A percentile compares a stretch with the other conserved stretches of the same genome.
phyloP scores from a whole-genome alignment of 2,797 vertebrate genomes.

The Hydrocynus forskahlii region DNA sequence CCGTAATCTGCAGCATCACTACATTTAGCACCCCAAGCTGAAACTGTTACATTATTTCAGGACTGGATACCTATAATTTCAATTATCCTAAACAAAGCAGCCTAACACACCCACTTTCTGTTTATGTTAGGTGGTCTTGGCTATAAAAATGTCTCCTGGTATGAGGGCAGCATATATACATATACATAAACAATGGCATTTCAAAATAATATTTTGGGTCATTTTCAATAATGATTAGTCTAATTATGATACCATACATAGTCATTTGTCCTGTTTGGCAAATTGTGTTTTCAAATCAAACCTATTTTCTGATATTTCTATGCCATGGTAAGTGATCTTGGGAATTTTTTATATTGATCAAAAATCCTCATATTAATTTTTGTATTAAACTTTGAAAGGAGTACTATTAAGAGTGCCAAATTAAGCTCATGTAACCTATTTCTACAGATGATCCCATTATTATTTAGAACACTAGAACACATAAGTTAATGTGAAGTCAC shows the following conservation, averaged over 20 bases:
- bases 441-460: neutral
- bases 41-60: neutral
- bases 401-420: neutral
- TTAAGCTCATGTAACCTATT: neutral
- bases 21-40: neutral
- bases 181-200: neutral
- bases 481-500: neutral
- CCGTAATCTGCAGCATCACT: no score
- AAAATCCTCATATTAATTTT: no score
- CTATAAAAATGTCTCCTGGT: constrained; percentile 1
- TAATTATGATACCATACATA: neutral
- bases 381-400: no score
- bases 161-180: neutral
- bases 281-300: neutral
- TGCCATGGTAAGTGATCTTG: neutral
- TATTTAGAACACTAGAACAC: neutral
- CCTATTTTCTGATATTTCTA: neutral
- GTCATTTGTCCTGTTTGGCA: neutral
- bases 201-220: neutral
- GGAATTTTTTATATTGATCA: neutral
- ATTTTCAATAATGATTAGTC: neutral
- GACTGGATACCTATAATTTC: neutral
- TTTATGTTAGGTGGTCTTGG: neutral
- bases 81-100: no score
- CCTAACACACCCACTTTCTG: no score